A percentile compares a stretch with the other conserved stretches of the same genome.
Evolutionary conservation across 1,140 invertebrate species (phyloP).

Genomic region (Hylaeus anthracinus): DNA sequence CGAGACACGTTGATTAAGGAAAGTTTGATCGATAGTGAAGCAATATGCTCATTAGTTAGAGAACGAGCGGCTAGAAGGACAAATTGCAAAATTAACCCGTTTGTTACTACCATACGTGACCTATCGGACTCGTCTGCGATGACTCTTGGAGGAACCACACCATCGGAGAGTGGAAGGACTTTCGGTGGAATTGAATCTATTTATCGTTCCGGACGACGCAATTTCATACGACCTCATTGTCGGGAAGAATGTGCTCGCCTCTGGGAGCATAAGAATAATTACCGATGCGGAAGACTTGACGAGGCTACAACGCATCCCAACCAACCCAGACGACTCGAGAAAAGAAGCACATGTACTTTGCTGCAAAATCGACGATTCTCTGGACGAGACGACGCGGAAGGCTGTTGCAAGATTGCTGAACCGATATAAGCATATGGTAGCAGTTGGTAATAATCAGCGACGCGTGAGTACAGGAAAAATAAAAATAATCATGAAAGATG

Average conservation of each 20-base stretch:
- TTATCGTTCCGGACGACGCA: neutral
- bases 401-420: constrained; percentile 1
- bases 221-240: neutral
- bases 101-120: no score
- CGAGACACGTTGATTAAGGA: no score
- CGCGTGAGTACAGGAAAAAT: constrained; percentile 31
- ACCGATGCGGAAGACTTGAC: neutral
- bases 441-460: neutral
- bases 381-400: neutral
- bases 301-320: neutral
- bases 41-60: no score
- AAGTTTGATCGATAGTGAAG: no score
- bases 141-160: no score
- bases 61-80: no score
- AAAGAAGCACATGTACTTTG: neutral
- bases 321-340: neutral
- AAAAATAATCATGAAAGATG: constrained; percentile 28
- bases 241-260: neutral
- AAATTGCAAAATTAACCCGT: no score
- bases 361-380: constrained; percentile 5
- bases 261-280: neutral
- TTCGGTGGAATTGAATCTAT: neutral
- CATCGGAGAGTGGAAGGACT: neutral
- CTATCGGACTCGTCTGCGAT: no score
- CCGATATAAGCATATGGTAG: constrained; percentile 22